Evolutionary conservation across 1,140 invertebrate species (phyloP).

Genomic region (Zaprionus camerounensis): DNA sequence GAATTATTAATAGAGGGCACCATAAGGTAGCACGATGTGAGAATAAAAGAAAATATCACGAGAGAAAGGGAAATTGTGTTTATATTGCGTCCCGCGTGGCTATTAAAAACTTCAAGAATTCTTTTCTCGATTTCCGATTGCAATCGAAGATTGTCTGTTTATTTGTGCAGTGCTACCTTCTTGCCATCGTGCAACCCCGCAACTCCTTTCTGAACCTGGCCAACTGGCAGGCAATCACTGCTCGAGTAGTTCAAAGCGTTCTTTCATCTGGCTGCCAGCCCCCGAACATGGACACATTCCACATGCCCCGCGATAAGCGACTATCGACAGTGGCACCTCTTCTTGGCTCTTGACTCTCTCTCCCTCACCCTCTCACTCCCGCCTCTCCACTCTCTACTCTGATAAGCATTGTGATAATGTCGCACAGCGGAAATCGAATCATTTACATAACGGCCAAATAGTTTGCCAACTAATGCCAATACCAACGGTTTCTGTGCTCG

Average conservation of each 20-base stretch:
- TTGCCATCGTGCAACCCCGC: neutral
- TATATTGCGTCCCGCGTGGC: slow-evolving; percentile 31
- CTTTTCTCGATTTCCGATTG: slow-evolving; percentile 66
- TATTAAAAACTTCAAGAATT: slow-evolving; percentile 59
- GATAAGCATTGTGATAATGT: slow-evolving; percentile 62
- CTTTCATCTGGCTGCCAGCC: slow-evolving; percentile 31
- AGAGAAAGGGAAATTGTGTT: slow-evolving; percentile 29
- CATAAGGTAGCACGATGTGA: slow-evolving; percentile 4
- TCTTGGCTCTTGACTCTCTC: neutral
- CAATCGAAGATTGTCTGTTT: slow-evolving; percentile 71
- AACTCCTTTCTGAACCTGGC: slow-evolving; percentile 20
- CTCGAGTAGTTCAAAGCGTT: slow-evolving; percentile 37
- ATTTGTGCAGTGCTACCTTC: slow-evolving; percentile 51
- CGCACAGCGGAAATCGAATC: slow-evolving; percentile 59
- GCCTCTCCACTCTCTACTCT: neutral
- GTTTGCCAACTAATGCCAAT: slow-evolving; percentile 7
- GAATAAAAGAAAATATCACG: slow-evolving; percentile 2
- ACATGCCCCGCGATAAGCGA: slow-evolving; percentile 30
- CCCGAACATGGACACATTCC: slow-evolving; percentile 30
- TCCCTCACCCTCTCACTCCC: neutral
- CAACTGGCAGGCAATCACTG: slow-evolving; percentile 6
- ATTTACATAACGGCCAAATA: slow-evolving; percentile 62
- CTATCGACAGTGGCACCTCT: slow-evolving; percentile 24
- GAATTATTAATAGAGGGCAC: slow-evolving; percentile 22
- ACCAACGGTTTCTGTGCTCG: slow-evolving; percentile 6